Base-by-base conservation (phyloP, 2,113 vertebrate genomes). In the Piprites chloris region DNA sequence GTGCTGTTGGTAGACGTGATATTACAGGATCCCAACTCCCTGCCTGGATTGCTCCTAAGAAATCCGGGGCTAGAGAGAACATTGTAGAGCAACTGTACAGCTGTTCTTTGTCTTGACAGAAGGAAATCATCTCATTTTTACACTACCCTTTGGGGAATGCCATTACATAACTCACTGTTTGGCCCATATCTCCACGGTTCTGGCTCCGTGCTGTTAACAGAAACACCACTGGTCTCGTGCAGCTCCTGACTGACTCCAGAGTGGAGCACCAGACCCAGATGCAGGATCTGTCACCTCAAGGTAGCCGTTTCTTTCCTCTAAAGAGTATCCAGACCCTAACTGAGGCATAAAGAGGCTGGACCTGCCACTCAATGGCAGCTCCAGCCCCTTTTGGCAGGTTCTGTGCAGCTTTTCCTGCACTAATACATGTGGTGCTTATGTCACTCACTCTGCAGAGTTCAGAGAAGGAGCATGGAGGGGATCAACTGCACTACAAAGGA, bases 251-350 rank as follows among this genome's bases (percentile, higher is more conserved):
- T 9, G 44, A 58, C 69, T 20, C 3, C 3, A 87, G 59, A 47
- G 75, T 0, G 0, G 2, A 92, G 76, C 52, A 17, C 47, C 6
- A 67, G 33, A 3, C 2, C 27, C 9, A 33, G n/a, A 18, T 0
- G 2, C 41, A 35, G n/a, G 65, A 67, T 5, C 50, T 63, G 63
- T 0, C 63, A 23, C 7, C 50, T 11, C 87, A 33, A 32, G 32
- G 61, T 12, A 59, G 44, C 79, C 53, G 39, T 4, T 42, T 7
- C n/a, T 14, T 15, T 22, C 66, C 62, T 47, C 66, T 59, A 8
- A 8, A 47, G 50, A 37, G 17, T 11, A 16, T 6, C 21, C 50
- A 77, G 62, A n/a, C 67, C 47, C 56, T 6, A 2, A 11, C 8
- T 2, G 19, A 55, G 67, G 21, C 74, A 69, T 2, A 5, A 8